phyloP scores from a whole-genome alignment of 2,113 vertebrate genomes.

The Notiomystis cincta region DNA sequence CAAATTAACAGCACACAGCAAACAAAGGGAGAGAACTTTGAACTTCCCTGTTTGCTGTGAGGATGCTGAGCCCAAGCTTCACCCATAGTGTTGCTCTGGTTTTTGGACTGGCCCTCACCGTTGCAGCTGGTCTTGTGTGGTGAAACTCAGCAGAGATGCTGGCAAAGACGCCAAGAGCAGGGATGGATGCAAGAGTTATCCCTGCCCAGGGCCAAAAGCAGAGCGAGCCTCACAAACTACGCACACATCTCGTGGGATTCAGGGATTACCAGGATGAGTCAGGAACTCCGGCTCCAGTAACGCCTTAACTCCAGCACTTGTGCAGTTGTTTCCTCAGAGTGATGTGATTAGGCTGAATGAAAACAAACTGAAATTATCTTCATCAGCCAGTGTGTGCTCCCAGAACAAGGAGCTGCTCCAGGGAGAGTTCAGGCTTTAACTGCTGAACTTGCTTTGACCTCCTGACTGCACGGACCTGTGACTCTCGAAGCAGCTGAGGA shows the following conservation, averaged over 20 bases:
- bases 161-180: neutral
- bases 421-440: neutral
- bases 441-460: neutral
- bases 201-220: neutral
- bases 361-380: neutral
- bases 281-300: neutral
- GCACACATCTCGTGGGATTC: rapidly evolving
- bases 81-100: rapidly evolving
- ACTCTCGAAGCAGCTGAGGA: neutral
- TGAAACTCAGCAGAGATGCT: neutral
- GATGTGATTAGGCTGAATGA: neutral
- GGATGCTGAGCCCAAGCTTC: neutral
- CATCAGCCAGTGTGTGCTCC: rapidly evolving
- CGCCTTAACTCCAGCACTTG: neutral
- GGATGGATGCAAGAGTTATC: neutral
- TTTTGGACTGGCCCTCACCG: neutral
- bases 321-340: neutral
- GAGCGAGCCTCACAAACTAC: neutral
- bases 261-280: neutral
- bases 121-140: neutral
- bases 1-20: neutral
- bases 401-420: neutral
- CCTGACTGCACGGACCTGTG: rapidly evolving
- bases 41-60: neutral
- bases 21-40: neutral